These are phyloP conservation scores for Helobdella robusta DNA, from an alignment of 2,888 invertebrate species.

Conservation along the genomic window DNA sequence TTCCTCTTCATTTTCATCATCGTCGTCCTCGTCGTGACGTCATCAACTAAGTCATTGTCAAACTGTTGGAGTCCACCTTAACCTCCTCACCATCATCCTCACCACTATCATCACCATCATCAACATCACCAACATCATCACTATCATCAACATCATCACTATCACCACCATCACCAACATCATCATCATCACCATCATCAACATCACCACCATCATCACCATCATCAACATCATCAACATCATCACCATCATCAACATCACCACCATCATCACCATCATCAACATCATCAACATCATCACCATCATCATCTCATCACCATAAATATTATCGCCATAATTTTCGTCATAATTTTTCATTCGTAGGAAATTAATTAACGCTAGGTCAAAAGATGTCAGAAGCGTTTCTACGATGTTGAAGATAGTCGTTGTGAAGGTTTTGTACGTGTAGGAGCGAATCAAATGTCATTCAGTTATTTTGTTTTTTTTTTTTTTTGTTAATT, in stretches of 20 bases:
- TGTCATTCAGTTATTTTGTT: too few species aligned
- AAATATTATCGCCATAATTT: neutral
- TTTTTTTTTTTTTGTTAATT: too few species aligned
- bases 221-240: neutral
- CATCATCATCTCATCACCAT: constrained; percentile 9
- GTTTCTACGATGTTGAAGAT: too few species aligned
- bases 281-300: constrained; percentile 14
- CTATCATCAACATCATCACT: constrained; percentile 7
- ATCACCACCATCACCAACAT: neutral
- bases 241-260: constrained; percentile 9
- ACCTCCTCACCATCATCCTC: neutral
- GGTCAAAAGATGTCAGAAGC: too few species aligned
- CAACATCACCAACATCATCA: neutral
- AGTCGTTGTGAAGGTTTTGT: too few species aligned
- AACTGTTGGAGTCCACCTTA: neutral
- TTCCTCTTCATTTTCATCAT: too few species aligned
- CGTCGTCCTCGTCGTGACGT: neutral
- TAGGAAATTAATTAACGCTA: too few species aligned
- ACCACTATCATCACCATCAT: neutral
- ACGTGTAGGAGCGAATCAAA: too few species aligned
- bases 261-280: constrained; percentile 8
- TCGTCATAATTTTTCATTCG: neutral
- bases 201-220: neutral
- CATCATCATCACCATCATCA: constrained; percentile 13
- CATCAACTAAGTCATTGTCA: neutral